A percentile compares a stretch with the other conserved stretches of the same genome.
These are phyloP conservation scores for Spheniscus humboldti DNA, from an alignment of 2,797 vertebrate genomes.

Conservation along the genomic window DNA sequence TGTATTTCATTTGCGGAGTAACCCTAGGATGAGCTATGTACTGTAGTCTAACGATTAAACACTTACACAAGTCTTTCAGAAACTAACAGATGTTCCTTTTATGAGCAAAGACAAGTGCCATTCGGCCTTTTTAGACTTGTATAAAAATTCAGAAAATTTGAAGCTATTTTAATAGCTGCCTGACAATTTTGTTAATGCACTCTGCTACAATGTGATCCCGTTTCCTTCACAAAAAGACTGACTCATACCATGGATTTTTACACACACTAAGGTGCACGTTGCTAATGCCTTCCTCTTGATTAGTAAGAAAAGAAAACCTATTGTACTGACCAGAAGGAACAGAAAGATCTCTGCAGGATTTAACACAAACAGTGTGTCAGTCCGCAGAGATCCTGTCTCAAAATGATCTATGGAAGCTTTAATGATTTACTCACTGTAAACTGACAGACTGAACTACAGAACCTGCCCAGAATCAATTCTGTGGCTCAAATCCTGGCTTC, in stretches of 20 bases:
- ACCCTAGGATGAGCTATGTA: neutral
- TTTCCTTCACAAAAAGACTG: constrained; percentile 43
- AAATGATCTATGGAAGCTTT: neutral
- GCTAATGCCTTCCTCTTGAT: constrained; percentile 23
- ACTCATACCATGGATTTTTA: neutral
- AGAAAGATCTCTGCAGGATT: constrained; percentile 28
- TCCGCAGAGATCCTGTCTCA: neutral
- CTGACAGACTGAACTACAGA: constrained; percentile 14
- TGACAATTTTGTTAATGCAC: constrained; percentile 59
- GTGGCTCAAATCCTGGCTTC: neutral
- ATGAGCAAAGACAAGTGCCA: constrained; percentile 50
- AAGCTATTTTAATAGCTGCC: constrained; percentile 55
- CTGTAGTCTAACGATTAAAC: neutral
- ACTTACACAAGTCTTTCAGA: constrained; percentile 24
- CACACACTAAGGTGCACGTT: neutral
- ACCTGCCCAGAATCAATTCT: constrained; percentile 4
- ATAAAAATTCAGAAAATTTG: constrained; percentile 54
- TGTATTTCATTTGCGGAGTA: neutral
- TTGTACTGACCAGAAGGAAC: constrained; percentile 28
- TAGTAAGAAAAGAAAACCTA: constrained; percentile 14
- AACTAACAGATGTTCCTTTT: constrained; percentile 59
- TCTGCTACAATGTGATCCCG: neutral
- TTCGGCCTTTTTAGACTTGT: constrained; percentile 45
- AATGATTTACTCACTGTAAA: constrained; percentile 36
- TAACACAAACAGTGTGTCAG: neutral